Evolutionary conservation across 1,140 invertebrate genomes (phyloP), one percentile per base, ranked within the genome.

Genomic region (Ladona fulva): DNA sequence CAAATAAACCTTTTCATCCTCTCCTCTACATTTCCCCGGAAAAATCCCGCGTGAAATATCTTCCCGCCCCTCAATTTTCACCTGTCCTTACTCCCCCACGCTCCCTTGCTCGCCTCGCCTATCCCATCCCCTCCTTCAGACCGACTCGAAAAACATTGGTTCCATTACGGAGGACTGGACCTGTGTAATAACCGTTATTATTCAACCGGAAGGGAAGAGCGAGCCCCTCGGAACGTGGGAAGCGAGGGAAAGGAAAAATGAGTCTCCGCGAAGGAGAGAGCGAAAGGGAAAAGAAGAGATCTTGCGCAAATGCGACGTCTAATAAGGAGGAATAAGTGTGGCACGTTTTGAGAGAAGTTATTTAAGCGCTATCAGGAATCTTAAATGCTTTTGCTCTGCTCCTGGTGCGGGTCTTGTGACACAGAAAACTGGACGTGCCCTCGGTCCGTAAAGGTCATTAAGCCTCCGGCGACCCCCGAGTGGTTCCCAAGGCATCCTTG

Each of bases 161-260:
- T 66, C 52, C 52, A 66, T 66, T 66, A 66, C 52, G 52, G 5
- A 16, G 52, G 52, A 66, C 52, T 66, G 52, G 52, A 66, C 52
- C 52, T 22, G 52, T 66, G 52, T 66, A 66, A 66, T 66, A 66
- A 66, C 52, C 52, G 52, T 66, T 66, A 66, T 66, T 66, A 66
- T 66, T 66, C 52, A 66, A 66, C 52, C 52, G 52, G 52, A 66
- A 66, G 52, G 52, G 52, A 19, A 52, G 44, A 19, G 44, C 10
- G 52, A 12, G 8, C 29, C 29, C 29, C 8, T 37, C 8, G 52
- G 52, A 66, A 12, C 3, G 12, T 1, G n/a, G 52, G 52, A 66
- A 22, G 52, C 3, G 14, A 66, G 12, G 14, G 12, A 66, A 66
- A 19, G 52, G 12, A 22, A 19, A 19, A 52, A 19, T 52, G 44